phyloP scores from a whole-genome alignment of 2,797 vertebrate species.

The Peromyscus aztecus region DNA sequence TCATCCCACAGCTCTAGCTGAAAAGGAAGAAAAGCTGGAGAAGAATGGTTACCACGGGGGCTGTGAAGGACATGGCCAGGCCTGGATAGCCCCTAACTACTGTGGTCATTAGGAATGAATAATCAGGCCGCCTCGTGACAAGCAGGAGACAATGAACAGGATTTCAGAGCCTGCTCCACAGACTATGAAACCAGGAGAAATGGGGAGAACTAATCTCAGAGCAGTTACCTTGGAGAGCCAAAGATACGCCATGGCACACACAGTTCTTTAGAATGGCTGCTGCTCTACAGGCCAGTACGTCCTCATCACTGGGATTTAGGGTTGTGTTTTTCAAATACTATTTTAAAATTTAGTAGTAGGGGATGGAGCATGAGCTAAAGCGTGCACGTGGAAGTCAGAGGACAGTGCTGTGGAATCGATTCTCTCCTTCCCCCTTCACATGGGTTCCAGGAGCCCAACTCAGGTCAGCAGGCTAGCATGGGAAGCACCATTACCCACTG shows the following conservation, averaged over 20 bases:
- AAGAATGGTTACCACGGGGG: background rate
- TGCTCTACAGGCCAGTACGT: rapidly evolving
- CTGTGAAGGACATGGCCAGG: rapidly evolving
- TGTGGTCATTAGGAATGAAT: slow-evolving; percentile 50
- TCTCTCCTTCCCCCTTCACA: background rate
- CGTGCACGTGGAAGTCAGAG: too few relatives aligned
- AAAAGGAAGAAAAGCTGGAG: slow-evolving; percentile 9
- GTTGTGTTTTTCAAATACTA: background rate
- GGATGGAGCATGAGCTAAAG: too few relatives aligned
- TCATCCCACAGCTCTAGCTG: slow-evolving; percentile 51
- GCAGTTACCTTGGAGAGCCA: background rate
- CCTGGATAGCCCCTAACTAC: slow-evolving; percentile 47
- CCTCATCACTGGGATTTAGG: background rate
- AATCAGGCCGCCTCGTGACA: slow-evolving; percentile 53
- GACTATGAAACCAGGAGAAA: background rate
- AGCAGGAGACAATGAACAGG: slow-evolving; percentile 37
- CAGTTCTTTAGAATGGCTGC: background rate
- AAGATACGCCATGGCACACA: background rate
- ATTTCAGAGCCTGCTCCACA: slow-evolving; percentile 3
- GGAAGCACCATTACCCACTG: background rate
- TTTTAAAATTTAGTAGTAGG: background rate
- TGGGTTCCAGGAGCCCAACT: too few relatives aligned
- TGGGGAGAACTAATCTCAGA: background rate
- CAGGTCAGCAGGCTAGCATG: rapidly evolving
- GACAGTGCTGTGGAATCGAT: background rate